Conservation (phyloP, 2,113 vertebrate species). For the Daubentonia madagascariensis region DNA sequence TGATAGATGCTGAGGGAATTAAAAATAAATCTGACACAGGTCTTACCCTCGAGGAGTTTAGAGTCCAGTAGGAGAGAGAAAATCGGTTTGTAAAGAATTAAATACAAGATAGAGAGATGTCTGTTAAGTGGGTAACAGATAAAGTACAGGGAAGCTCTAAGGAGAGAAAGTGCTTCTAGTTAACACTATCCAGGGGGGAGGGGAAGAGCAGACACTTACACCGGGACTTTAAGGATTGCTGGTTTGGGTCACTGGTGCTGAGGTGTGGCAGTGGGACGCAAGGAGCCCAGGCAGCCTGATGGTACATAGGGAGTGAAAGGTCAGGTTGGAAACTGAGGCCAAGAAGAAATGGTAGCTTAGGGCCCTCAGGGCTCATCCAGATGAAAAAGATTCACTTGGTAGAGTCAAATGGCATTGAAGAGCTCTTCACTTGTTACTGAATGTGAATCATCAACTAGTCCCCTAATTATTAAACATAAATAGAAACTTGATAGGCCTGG, state of each 20-base stretch:
- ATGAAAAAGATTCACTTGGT: not conserved
- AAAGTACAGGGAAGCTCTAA: not conserved
- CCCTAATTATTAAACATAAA: not conserved
- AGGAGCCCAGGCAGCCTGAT: not conserved
- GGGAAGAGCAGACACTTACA: not conserved
- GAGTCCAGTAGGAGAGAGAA: conserved; percentile 8
- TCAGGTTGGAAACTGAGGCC: not conserved
- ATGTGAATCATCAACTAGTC: not conserved
- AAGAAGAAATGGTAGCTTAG: not conserved
- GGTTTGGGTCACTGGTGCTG: not conserved
- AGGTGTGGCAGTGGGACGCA: not conserved
- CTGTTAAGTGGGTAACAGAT: not conserved
- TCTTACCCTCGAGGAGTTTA: conserved; percentile 53
- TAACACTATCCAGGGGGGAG: not conserved
- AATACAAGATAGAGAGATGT: not conserved
- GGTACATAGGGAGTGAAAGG: not conserved
- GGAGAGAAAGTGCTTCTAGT: not conserved
- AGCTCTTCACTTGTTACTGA: not conserved
- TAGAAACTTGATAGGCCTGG: not conserved
- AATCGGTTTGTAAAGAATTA: not conserved
- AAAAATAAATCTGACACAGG: conserved; percentile 51
- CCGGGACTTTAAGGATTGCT: not conserved
- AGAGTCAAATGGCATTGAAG: not conserved
- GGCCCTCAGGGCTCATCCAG: not conserved
- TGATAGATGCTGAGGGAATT: not conserved